Evolutionary conservation across 1,140 invertebrate species (phyloP), one percentile per base, ranked within the genome.

Genomic region (Drosophila cardini): DNA sequence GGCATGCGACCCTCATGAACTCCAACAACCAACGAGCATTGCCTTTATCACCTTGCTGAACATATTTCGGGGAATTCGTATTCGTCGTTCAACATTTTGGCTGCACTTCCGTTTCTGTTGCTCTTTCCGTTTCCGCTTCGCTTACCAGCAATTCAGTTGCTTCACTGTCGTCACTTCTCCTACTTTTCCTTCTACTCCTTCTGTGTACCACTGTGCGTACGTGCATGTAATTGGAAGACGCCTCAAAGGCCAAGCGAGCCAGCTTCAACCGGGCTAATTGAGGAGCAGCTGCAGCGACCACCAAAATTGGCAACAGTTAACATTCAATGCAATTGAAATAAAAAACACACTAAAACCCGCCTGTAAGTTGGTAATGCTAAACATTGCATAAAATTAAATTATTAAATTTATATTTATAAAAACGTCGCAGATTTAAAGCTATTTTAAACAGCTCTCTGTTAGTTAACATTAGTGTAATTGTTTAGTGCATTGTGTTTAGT

Each of bases 1-100:
- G 91, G 91, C 80, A 91, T 86, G 80, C 85, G 77, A 73, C 90
- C 87, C 61, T 86, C 80, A 90, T 90, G 86, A 90, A 87, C 83
- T 77, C 40, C 55, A 70, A 48, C 72, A 56, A 45, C 11, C 21
- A 30, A 26, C 21, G 48, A 57, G 42, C 40, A 8, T 53, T 21
- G 48, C 52, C 38, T 53, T 45, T 21, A 58, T 2, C 32, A n/a
- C 30, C 53, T 43, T 26, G 43, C 36, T 65, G 30, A 43, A 55
- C 42, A 30, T 55, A 55, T 55, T 65, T 40, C 45, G 60, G 45
- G 26, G 40, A 64, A 72, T 63, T 68, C 69, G 21, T 26, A 26
- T 26, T 26, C 21, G 21, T 26, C 21, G 74, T 38, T 83, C 43
- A 53, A 42, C 43, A 57, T 76, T 78, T 61, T 52, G 68, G 55